A percentile compares a stretch with the other conserved stretches of the same genome.
phyloP scores from a whole-genome alignment of 2,113 vertebrate genomes.

The Pandion haliaetus region DNA sequence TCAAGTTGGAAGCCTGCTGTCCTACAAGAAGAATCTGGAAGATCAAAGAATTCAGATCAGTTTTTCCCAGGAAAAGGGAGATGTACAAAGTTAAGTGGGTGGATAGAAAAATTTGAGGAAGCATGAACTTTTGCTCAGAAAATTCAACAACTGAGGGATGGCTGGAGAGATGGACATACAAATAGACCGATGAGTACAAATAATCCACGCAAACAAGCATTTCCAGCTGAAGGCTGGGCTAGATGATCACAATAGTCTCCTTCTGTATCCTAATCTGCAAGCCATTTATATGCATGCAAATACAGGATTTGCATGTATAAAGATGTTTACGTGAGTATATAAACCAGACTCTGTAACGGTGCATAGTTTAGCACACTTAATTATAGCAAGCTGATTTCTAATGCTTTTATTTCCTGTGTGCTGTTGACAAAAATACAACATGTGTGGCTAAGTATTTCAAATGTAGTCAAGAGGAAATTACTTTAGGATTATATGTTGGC shows the following conservation, averaged over 20 bases:
- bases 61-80: slow-evolving; percentile 37
- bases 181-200: not conserved
- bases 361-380: not conserved
- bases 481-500: not conserved
- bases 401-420: not conserved
- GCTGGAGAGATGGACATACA: not conserved
- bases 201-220: not conserved
- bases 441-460: not conserved
- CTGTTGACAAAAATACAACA: not conserved
- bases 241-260: not conserved
- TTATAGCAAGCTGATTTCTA: not conserved
- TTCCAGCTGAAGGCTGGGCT: not conserved
- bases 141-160: not conserved
- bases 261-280: not conserved
- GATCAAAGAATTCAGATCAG: slow-evolving; percentile 22
- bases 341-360: not conserved
- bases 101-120: slow-evolving; percentile 30
- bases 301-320: not conserved
- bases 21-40: not conserved
- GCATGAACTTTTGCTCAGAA: not conserved
- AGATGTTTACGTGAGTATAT: not conserved
- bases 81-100: slow-evolving; percentile 12
- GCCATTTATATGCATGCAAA: not conserved
- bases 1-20: not conserved
- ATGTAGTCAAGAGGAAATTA: not conserved